Evolutionary conservation across 2,888 invertebrate species (phyloP).

Genomic region (Caenorhabditis doughertyi): DNA sequence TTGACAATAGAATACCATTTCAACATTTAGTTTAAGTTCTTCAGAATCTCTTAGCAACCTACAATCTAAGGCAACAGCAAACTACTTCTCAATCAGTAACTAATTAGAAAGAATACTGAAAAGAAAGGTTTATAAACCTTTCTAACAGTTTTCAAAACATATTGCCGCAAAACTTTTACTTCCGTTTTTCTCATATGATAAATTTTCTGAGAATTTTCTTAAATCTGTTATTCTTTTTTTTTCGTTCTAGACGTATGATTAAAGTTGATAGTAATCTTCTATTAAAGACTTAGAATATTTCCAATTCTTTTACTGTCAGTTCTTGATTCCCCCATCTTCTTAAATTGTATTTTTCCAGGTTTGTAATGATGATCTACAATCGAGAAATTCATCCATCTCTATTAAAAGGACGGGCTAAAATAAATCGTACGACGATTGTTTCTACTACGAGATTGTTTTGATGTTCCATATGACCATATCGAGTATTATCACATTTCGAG

Average conservation of each 20-base stretch:
- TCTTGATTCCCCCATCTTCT: background rate
- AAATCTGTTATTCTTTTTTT: conserved; percentile 5
- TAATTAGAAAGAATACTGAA: too few species aligned
- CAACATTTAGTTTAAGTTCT: too few species aligned
- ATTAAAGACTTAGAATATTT: background rate
- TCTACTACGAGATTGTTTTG: conserved; percentile 10
- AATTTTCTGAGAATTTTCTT: conserved; percentile 7
- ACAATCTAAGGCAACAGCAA: too few species aligned
- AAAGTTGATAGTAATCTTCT: background rate
- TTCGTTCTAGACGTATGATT: conserved; percentile 4
- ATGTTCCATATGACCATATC: background rate
- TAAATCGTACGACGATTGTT: background rate
- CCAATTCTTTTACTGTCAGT: background rate
- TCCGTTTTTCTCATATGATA: background rate
- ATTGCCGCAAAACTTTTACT: too few species aligned
- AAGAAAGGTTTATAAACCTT: too few species aligned
- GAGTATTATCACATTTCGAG: background rate
- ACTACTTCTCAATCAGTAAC: too few species aligned
- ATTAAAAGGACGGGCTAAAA: background rate
- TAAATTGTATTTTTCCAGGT: conserved; percentile 15
- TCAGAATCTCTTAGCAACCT: too few species aligned
- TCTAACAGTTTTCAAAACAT: too few species aligned
- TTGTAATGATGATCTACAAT: conserved; percentile 49
- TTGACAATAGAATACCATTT: too few species aligned
- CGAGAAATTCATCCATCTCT: conserved; percentile 39